Base-by-base conservation (phyloP, 2,888 invertebrate species). In the Folsomia manolachei region DNA sequence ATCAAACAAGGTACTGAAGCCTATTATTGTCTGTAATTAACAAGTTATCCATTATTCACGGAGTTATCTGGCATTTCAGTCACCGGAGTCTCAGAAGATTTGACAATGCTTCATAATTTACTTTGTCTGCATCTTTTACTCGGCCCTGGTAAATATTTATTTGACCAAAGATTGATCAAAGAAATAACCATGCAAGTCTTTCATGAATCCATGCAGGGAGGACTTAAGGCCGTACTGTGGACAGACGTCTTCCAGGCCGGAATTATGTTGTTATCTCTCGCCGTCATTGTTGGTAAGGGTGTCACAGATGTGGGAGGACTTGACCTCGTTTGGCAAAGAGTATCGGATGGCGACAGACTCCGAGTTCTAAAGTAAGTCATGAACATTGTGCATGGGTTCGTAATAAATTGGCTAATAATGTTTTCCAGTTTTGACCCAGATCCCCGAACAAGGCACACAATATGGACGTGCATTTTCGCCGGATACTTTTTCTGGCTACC, bases 91-190 rank as follows among this genome's bases (percentile, higher is more conserved):
- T 89, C 91, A 81, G 86, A 93, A 27, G 93, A 93, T 85, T 84
- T 91, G 77, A 89, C 93, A 27, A n/a, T 90, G 93, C 14, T 89
- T 91, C 0, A 87, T 91, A 25, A 92, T 93, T 1, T 93, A 93
- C 83, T 84, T 91, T 52, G 91, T 94, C n/a, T 94, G 94, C 85
- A 95, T 94, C 79, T 94, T 95, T 85, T 96, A 96, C 84, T 96
- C 95, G 0, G 92, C 94, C 74, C 83, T 93, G 83, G 93, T 93
- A 86, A 89, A 90, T 87, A 82, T 82, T 84, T 63, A 23, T 39
- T 39, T n/a, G n/a, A n/a, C n/a, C n/a, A n/a, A n/a, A n/a, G n/a
- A n/a, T n/a, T n/a, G n/a, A n/a, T 39, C 39, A 39, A 39, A 39
- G 39, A 39, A 4, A 9, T 39, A n/a, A n/a, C n/a, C n/a, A n/a